A percentile compares a stretch with the other conserved stretches of the same genome.
Conservation (phyloP, 2,888 invertebrate genomes). For the Eupeodes luniger region DNA sequence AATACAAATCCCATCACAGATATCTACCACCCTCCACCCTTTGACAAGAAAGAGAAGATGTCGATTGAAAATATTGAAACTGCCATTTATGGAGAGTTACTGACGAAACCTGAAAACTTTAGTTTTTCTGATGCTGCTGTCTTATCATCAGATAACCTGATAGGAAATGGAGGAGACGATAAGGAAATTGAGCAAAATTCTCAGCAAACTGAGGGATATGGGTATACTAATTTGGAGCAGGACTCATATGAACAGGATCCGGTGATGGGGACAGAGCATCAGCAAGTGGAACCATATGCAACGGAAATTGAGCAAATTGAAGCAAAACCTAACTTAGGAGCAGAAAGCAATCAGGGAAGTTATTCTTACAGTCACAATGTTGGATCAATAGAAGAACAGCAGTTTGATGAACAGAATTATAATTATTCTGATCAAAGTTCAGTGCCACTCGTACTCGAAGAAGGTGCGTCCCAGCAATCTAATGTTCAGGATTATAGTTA, state of each 20-base stretch:
- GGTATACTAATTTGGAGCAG: conserved; percentile 43
- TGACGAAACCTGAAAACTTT: conserved; percentile 75
- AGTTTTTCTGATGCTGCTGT: conserved; percentile 12
- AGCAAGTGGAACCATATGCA: conserved; percentile 31
- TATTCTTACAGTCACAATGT: conserved; percentile 33
- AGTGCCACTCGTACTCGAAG: conserved; percentile 9
- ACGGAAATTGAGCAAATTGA: conserved; percentile 28
- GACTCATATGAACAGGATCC: conserved; percentile 33
- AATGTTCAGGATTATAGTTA: conserved; percentile 36
- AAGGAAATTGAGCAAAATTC: conserved; percentile 46
- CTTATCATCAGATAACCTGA: conserved; percentile 41
- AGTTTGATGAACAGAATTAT: conserved; percentile 47
- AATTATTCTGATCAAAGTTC: conserved; percentile 30
- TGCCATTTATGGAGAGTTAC: conserved; percentile 83
- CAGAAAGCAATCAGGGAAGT: conserved; percentile 1
- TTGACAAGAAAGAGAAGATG: conserved; percentile 78
- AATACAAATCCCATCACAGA: neutral
- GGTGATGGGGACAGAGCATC: conserved; percentile 4
- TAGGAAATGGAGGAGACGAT: conserved; percentile 41
- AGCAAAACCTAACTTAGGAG: conserved; percentile 11
- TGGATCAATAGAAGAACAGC: conserved; percentile 1
- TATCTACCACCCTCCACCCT: conserved; percentile 68
- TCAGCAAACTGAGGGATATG: conserved; percentile 24
- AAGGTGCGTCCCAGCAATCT: conserved; percentile 27
- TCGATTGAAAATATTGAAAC: conserved; percentile 84